Percentiles rank a stretch among this genome's conserved stretches.
Evolutionary conservation across 2,113 vertebrate species (phyloP).

Genomic region (Circaetus cinerascens): DNA sequence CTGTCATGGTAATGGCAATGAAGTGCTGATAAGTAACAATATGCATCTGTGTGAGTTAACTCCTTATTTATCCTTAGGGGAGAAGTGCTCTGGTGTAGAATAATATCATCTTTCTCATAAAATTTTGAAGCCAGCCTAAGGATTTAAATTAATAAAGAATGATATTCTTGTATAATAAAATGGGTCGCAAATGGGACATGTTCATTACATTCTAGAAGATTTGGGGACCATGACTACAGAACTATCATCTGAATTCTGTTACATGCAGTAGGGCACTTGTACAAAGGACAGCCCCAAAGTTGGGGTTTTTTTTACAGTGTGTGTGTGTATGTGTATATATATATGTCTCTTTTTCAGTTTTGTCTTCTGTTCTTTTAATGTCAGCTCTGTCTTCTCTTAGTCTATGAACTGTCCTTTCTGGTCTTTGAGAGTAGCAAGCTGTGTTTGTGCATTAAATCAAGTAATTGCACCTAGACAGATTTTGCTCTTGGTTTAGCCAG

Average conservation of each 20-base stretch:
- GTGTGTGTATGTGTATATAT: background rate
- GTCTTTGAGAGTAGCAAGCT: background rate
- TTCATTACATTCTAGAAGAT: background rate
- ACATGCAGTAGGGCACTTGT: background rate
- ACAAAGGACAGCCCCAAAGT: background rate
- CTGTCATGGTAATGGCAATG: slow-evolving; percentile 44
- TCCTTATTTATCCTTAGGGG: background rate
- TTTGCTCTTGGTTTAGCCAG: background rate
- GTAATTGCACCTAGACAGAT: background rate
- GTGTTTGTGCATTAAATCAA: background rate
- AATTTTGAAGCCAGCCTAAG: background rate
- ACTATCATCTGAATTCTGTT: background rate
- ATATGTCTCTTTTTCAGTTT: background rate
- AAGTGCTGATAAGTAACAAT: slow-evolving; percentile 20
- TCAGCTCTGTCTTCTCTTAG: background rate
- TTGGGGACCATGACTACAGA: background rate
- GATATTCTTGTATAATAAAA: background rate
- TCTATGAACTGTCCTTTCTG: background rate
- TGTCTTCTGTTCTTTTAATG: background rate
- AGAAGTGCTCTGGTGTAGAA: background rate
- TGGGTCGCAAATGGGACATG: background rate
- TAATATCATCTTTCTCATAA: background rate
- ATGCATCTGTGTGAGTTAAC: background rate
- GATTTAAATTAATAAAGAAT: background rate
- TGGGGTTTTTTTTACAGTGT: background rate